A percentile compares a stretch with the other conserved stretches of the same genome.
Conservation (phyloP, 2,888 invertebrate species). For the Tanypteryx hageni region DNA sequence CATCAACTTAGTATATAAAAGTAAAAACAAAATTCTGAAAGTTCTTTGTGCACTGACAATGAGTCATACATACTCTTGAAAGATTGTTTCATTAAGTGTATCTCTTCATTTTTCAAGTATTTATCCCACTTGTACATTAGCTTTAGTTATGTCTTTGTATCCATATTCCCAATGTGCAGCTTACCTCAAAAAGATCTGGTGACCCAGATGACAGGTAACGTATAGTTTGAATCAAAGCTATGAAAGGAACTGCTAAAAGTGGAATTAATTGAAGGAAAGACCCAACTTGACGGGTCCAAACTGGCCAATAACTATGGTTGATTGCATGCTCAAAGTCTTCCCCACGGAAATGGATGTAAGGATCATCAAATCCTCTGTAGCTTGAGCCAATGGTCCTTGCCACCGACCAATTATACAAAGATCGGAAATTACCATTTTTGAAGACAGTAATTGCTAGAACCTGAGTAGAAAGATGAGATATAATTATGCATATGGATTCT, state of each 20-base stretch:
- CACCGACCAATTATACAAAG: slow-evolving; percentile 82
- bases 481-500: too few relatives aligned
- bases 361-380: slow-evolving; percentile 27
- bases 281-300: slow-evolving; percentile 88
- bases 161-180: slow-evolving; percentile 70
- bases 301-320: slow-evolving; percentile 84
- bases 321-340: slow-evolving; percentile 43
- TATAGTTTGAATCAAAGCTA: slow-evolving; percentile 85
- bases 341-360: slow-evolving; percentile 9
- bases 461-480: slow-evolving; percentile 72
- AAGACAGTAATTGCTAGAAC: slow-evolving; percentile 83
- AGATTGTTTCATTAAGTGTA: too few relatives aligned
- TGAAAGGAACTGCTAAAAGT: slow-evolving; percentile 84
- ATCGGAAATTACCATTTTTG: slow-evolving; percentile 82
- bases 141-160: too few relatives aligned
- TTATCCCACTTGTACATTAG: too few relatives aligned
- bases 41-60: too few relatives aligned
- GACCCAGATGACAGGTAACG: slow-evolving; percentile 88
- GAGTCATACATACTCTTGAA: too few relatives aligned
- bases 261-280: slow-evolving; percentile 87
- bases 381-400: slow-evolving; percentile 73
- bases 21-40: too few relatives aligned
- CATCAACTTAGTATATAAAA: too few relatives aligned
- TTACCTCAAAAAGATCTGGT: slow-evolving; percentile 91
- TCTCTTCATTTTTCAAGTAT: too few relatives aligned